Percentiles rank a stretch among this genome's conserved stretches.
phyloP scores from a whole-genome alignment of 2,888 invertebrate species.

The Dryobotodes eremita region DNA sequence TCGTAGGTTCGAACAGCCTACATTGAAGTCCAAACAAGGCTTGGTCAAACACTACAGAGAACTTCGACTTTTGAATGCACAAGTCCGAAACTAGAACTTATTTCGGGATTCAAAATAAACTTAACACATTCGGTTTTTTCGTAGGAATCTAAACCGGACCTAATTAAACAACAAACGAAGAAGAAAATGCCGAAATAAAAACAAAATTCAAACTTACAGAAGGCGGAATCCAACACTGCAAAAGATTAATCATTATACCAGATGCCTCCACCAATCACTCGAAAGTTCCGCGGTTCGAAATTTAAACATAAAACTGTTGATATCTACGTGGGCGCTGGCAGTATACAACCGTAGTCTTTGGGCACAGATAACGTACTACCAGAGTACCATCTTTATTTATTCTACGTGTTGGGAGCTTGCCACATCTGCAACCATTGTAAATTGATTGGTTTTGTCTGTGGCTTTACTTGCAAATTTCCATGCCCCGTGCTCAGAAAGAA shows the following conservation, averaged over 20 bases:
- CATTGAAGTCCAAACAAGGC: background rate
- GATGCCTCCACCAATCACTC: slow-evolving; percentile 41
- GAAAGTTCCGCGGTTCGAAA: slow-evolving; percentile 35
- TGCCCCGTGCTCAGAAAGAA: background rate
- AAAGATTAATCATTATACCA: slow-evolving; percentile 54
- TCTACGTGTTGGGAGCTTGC: slow-evolving; percentile 51
- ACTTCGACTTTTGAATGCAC: background rate
- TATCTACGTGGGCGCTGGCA: slow-evolving; percentile 23
- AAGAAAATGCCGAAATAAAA: slow-evolving; percentile 9
- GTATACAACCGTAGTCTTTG: slow-evolving; percentile 54
- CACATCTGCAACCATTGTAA: slow-evolving; percentile 25
- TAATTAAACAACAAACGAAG: background rate
- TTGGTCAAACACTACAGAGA: background rate
- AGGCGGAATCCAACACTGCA: slow-evolving; percentile 52
- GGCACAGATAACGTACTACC: slow-evolving; percentile 41
- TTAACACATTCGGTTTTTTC: background rate
- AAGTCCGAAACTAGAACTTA: background rate
- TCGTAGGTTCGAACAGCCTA: background rate
- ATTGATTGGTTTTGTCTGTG: slow-evolving; percentile 14
- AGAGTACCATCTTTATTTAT: slow-evolving; percentile 45
- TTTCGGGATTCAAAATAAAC: background rate
- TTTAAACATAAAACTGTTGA: slow-evolving; percentile 47
- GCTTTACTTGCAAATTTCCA: slow-evolving; percentile 1
- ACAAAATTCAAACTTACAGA: slow-evolving; percentile 43
- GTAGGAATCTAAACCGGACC: background rate